Percentiles rank a stretch among this genome's conserved stretches.
Conservation (phyloP, 1,140 invertebrate genomes). For the Microplitis demolitor region DNA sequence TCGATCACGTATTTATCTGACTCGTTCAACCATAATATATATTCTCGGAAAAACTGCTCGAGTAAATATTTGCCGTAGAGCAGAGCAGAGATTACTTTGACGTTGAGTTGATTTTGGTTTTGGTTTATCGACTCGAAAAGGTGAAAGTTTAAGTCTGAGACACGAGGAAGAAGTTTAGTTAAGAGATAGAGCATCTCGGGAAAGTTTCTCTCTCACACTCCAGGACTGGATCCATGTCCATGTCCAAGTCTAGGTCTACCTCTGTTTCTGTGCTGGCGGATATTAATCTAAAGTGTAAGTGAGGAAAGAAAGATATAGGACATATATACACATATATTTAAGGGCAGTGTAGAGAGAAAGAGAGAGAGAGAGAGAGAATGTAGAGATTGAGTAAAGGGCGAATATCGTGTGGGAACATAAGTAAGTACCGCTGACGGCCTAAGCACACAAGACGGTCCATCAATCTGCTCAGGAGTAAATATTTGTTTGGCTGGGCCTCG, state of each 20-base stretch:
- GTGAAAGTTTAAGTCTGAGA: background rate
- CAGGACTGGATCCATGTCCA: too few species aligned
- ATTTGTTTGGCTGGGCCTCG: slow-evolving; percentile 59
- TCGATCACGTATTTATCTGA: background rate
- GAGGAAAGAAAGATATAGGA: background rate
- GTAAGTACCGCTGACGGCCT: slow-evolving; percentile 54
- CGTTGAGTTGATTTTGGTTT: too few species aligned
- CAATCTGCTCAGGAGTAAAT: slow-evolving; percentile 60
- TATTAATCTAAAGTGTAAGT: slow-evolving; percentile 6
- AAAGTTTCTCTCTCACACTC: too few species aligned
- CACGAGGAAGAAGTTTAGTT: background rate
- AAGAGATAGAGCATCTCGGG: background rate
- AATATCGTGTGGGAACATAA: slow-evolving; percentile 49
- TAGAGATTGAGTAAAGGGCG: slow-evolving; percentile 5
- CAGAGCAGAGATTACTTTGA: too few species aligned
- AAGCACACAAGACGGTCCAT: slow-evolving; percentile 58
- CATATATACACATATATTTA: background rate
- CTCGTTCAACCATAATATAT: too few species aligned
- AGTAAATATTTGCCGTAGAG: too few species aligned
- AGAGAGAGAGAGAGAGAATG: background rate
- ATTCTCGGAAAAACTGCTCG: too few species aligned
- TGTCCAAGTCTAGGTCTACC: too few species aligned
- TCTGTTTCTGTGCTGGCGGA: background rate
- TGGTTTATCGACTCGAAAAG: too few species aligned
- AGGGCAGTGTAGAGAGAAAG: background rate